Evolutionary conservation across 2,797 vertebrate genomes (phyloP).

Genomic region (Bradypodion pumilum): DNA sequence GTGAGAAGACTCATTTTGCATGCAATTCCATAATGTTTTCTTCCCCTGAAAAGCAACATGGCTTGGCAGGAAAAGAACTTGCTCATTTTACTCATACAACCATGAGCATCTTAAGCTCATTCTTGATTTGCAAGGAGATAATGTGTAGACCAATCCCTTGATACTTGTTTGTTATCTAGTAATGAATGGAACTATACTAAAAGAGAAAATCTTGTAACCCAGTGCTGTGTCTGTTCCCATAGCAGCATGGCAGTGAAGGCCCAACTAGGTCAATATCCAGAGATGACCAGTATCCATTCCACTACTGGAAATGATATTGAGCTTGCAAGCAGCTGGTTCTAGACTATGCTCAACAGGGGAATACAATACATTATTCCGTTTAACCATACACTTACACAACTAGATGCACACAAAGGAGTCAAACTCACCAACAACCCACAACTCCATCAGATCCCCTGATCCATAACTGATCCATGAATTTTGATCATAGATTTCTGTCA

Average conservation of each 20-base stretch:
- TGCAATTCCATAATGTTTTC: neutral
- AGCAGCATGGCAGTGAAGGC: neutral
- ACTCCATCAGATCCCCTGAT: neutral
- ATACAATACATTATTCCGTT: too few species aligned
- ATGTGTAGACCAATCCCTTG: neutral
- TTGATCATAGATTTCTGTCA: neutral
- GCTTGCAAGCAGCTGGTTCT: too few species aligned
- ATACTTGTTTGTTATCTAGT: too few species aligned
- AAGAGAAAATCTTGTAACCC: neutral
- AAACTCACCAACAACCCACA: neutral
- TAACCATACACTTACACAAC: too few species aligned
- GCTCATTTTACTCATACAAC: neutral
- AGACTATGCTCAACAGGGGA: too few species aligned
- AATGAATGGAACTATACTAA: neutral
- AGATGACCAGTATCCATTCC: too few species aligned
- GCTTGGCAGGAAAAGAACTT: neutral
- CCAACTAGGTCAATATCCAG: neutral
- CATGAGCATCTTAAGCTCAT: neutral
- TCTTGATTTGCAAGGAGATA: neutral
- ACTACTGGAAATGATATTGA: too few species aligned
- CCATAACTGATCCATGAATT: neutral
- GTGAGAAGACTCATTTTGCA: constrained; percentile 13
- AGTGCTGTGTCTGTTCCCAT: neutral
- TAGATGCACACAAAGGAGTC: neutral
- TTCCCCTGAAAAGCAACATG: neutral